These are phyloP conservation scores for Torymus texanus DNA, from an alignment of 2,888 invertebrate genomes.

Conservation along the genomic window DNA sequence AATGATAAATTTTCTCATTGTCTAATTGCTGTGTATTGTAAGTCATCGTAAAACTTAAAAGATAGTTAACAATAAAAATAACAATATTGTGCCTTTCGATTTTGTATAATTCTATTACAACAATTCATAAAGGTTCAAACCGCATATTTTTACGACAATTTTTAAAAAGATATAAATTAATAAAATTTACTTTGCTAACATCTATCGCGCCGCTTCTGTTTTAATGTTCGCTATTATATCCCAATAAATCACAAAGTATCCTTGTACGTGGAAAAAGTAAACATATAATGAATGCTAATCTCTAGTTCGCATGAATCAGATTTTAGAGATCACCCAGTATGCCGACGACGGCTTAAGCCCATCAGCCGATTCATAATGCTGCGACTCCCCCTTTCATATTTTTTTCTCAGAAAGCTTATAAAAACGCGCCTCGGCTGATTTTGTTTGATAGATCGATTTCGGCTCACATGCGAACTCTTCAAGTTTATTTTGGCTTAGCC, in stretches of 20 bases:
- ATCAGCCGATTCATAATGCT: background rate
- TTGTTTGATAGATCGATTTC: constrained; percentile 47
- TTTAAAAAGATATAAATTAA: too few relatives aligned
- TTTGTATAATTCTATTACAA: too few relatives aligned
- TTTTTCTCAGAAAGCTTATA: constrained; percentile 19
- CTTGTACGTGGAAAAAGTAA: constrained; percentile 10
- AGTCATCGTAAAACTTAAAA: too few relatives aligned
- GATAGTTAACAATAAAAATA: too few relatives aligned
- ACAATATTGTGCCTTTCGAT: too few relatives aligned
- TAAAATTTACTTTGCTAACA: too few relatives aligned
- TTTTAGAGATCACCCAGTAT: constrained; percentile 24
- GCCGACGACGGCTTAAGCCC: constrained; percentile 17
- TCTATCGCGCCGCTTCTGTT: background rate
- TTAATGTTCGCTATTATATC: background rate
- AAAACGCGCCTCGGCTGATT: constrained; percentile 35
- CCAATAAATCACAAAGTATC: constrained; percentile 26
- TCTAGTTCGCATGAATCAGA: constrained; percentile 23
- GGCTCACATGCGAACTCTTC: constrained; percentile 21
- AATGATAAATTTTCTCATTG: too few relatives aligned
- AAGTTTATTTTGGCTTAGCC: constrained; percentile 50
- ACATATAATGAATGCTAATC: constrained; percentile 45
- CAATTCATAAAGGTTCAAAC: too few relatives aligned
- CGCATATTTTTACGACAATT: too few relatives aligned
- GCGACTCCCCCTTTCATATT: background rate
- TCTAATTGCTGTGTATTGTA: too few relatives aligned